Evolutionary conservation across 2,797 vertebrate genomes (phyloP), one percentile per base, ranked within the genome.

Genomic region (Holocentrus rufus): DNA sequence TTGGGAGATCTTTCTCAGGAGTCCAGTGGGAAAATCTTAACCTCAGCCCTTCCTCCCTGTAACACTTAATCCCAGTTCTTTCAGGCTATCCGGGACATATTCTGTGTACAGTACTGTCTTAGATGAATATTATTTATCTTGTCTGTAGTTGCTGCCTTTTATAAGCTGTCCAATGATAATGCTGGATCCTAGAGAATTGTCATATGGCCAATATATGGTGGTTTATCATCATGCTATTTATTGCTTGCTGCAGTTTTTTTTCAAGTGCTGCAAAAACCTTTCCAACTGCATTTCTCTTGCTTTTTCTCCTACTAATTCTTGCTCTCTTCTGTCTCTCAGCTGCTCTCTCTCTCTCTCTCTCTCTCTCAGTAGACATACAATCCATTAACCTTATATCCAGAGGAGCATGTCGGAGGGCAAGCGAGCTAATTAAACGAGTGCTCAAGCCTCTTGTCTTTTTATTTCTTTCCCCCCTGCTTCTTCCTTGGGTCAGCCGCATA

Each of bases 371-470:
- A 18, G 47, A 67, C 73, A 27, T 42, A 49, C 22, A 60, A 23
- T 47, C 81, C 74, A 81, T 88, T 83, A 87, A 82, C 36, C 65
- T 73, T 17, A 13, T 20, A 64, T 59, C 52, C 76, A 65, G 59
- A 79, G 2, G 81, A 83, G 68, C 76, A 5, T 59, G 67, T 79
- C 47, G 11, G 62, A 74, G 74, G 62, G 57, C 17, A 2, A 47
- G 73, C 31, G 54, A 25, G 80, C 72, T 82, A 79, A 89, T 88
- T 88, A 87, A 77, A 75, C 5, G 1, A 58, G 57, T 9, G 47
- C 54, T 63, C 7, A 1, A 1, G 34, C 52, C 57, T 78, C 63
- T 59, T 18, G 42, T 72, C 69, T 66, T 70, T 62, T 42, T 54
- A 25, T 53, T 52, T 42, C 72, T 55, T 15, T 25, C 57, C 30